phyloP scores from a whole-genome alignment of 2,888 invertebrate genomes.

The Melangyna quadrimaculata region DNA sequence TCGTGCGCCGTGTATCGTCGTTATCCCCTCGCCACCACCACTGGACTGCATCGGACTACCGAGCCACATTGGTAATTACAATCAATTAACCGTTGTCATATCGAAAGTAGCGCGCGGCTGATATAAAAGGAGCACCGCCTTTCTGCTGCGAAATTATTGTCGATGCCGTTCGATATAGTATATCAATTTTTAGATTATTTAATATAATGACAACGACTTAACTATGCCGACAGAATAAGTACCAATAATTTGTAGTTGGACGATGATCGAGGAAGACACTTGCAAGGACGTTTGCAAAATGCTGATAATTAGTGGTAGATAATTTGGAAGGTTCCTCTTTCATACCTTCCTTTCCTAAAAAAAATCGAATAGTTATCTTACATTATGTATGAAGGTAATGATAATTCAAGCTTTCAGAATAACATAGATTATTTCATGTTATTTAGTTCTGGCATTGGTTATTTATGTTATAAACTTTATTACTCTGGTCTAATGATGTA shows the following conservation, averaged over 20 bases:
- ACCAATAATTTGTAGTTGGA: constrained; percentile 70
- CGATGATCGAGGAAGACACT: constrained; percentile 58
- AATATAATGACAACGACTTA: constrained; percentile 69
- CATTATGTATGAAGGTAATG: no score
- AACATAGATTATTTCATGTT: no score
- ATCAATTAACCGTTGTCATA: constrained; percentile 71
- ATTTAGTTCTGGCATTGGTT: no score
- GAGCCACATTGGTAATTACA: constrained; percentile 61
- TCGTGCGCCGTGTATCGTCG: not conserved
- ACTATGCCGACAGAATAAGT: constrained; percentile 66
- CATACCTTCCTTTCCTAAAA: not conserved
- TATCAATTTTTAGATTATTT: constrained; percentile 71
- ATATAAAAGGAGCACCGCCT: constrained; percentile 63
- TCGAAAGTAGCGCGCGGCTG: constrained; percentile 64
- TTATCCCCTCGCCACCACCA: not conserved
- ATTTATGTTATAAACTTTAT: no score
- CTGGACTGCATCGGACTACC: not conserved
- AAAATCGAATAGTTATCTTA: no score
- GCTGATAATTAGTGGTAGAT: constrained; percentile 48
- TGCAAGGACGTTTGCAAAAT: constrained; percentile 66
- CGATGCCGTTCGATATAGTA: constrained; percentile 65
- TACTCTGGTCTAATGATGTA: no score
- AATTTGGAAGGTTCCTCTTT: not conserved
- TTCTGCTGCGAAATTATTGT: constrained; percentile 26
- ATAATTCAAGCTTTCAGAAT: no score